Evolutionary conservation across 2,888 invertebrate genomes (phyloP), one percentile per base, ranked within the genome.

Genomic region (Arrhopalites spinosus): DNA sequence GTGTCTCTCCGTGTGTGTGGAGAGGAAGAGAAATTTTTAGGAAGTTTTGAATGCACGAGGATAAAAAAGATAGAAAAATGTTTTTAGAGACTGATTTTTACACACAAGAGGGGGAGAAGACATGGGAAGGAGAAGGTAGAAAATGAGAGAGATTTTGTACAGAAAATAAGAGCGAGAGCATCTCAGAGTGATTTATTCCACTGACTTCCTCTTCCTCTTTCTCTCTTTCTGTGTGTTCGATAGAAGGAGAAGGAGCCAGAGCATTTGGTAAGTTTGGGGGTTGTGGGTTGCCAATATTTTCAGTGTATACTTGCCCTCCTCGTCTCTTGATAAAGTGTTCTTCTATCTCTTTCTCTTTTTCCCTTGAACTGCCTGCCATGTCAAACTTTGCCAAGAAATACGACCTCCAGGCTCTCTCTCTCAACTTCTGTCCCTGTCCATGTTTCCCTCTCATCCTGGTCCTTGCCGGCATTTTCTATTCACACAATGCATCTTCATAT

Each of bases 281-380:
- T 70, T 70, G 70, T 36, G 70, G 70, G 53, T 70, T 70, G 70
- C 70, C 70, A 70, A 70, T 70, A 70, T 70, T 70, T 56, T 70
- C 70, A 70, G 27, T 69, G 27, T 69, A 11, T 69, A 25, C 64
- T 64, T 13, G 5, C 50, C 68, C 50, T 70, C 56, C 29, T 56
- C 70, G 53, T 53, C 53, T 70, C 50, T 70, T 70, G 70, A 70
- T 70, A 70, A 70, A 70, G 70, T 70, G 70, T 70, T 30, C 11
- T 11, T 36, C 56, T 70, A 53, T 70, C 70, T 70, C 56, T 20
- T 70, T 27, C 59, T 59, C 59, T 23, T 23, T 7, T 23, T 23
- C 20, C 11, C 59, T 53, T 53, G 50, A 50, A 69, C 29, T 69
- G 23, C 30, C 36, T 50, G 56, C 56, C 56, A 70, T 70, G 70